Percentiles rank a stretch among this genome's conserved stretches.
These are phyloP conservation scores for Chrysina gloriosa DNA, from an alignment of 2,888 invertebrate genomes.

Conservation along the genomic window DNA sequence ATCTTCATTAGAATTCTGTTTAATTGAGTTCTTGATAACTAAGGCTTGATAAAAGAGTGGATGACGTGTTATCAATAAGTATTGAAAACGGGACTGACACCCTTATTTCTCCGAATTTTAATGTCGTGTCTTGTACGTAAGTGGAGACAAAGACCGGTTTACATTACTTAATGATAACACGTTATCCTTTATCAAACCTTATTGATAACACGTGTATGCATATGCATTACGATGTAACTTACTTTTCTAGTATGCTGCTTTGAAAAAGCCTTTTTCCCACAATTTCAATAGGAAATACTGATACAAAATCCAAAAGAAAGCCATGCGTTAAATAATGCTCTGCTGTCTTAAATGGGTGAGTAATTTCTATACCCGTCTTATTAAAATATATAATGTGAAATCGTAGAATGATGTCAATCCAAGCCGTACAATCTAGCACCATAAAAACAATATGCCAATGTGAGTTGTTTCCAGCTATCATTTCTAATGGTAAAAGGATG, in stretches of 20 bases:
- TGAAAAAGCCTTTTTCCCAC: background rate
- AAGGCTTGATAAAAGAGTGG: too few species aligned
- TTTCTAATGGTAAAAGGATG: slow-evolving; percentile 44
- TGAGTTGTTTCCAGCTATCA: background rate
- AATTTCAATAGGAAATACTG: slow-evolving; percentile 49
- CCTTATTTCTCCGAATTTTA: too few species aligned
- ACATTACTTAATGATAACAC: too few species aligned
- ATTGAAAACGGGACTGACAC: too few species aligned
- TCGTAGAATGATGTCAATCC: slow-evolving; percentile 51
- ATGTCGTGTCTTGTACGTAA: too few species aligned
- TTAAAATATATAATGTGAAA: slow-evolving; percentile 52
- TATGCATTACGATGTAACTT: background rate
- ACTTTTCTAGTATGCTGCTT: background rate
- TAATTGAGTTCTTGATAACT: too few species aligned
- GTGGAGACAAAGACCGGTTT: too few species aligned
- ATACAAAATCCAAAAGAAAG: slow-evolving; percentile 51
- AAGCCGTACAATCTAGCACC: slow-evolving; percentile 45
- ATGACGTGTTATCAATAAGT: too few species aligned
- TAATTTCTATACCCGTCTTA: slow-evolving; percentile 49
- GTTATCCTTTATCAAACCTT: too few species aligned
- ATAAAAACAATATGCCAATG: slow-evolving; percentile 42
- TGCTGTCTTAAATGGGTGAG: slow-evolving; percentile 51
- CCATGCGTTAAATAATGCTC: slow-evolving; percentile 50
- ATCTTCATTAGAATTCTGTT: too few species aligned
- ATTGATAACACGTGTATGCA: too few species aligned